Evolutionary conservation across 2,797 vertebrate species (phyloP), one percentile per base, ranked within the genome.

Genomic region (Tadarida brasiliensis): DNA sequence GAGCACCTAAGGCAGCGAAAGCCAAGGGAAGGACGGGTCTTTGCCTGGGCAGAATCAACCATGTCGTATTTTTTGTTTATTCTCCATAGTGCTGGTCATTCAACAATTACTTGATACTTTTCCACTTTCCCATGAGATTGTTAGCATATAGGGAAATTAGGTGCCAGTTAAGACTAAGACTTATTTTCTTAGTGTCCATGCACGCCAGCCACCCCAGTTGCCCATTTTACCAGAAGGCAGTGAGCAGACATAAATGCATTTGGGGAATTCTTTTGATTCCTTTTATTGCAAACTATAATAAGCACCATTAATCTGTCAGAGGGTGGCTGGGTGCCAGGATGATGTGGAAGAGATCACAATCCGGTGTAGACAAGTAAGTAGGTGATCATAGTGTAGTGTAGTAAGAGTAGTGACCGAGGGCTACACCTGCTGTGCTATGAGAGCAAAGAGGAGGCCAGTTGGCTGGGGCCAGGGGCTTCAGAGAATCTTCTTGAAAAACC

Each of bases 51-150:
- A 61, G n/a, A 54, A 39, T 39, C 49, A 16, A 49, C 30, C 14
- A 5, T 3, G 17, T 33, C 33, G 87, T 87, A 59, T 19, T 63
- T 56, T 90, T 54, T 71, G n/a, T 57, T 68, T 94, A 19, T 39
- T 44, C 7, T 2, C 30, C 4, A 4, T 0, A 47, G 17, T 14
- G 28, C 73, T 91, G 49, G 28, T 44, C 57, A 51, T 83, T 70
- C n/a, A 28, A 51, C 76, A 90, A 39, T 14, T 3, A 11, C 33
- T 54, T 3, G 17, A 47, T 65, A 83, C 22, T 80, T 63, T 84
- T 77, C 76, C 59, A 84, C 19, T 86, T 71, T 86, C 71, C 76
- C 59, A 54, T n/a, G 77, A 93, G 73, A 84, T 93, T 91, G 30
- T 71, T 88, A 87, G 59, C 65, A 26, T 3, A 73, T 0, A 47